phyloP scores from a whole-genome alignment of 2,113 vertebrate species.

The Corythoichthys haematopterus region DNA sequence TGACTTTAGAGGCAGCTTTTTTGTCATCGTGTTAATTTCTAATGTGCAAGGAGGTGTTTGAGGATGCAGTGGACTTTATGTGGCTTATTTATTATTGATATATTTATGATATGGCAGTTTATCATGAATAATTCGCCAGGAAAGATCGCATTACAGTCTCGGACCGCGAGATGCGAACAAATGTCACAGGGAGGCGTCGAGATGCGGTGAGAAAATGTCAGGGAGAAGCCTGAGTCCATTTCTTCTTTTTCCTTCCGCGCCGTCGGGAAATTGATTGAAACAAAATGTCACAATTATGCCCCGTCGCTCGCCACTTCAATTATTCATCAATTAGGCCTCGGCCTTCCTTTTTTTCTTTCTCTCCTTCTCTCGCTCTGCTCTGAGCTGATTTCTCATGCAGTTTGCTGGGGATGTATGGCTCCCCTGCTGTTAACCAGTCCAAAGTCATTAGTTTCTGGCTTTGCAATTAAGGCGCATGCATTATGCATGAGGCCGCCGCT shows the following conservation, averaged over 20 bases:
- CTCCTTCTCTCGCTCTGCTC: slow-evolving; percentile 34
- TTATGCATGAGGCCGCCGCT: slow-evolving; percentile 77
- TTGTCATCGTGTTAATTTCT: no score
- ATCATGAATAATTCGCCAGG: neutral
- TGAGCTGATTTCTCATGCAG: slow-evolving; percentile 78
- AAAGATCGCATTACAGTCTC: neutral
- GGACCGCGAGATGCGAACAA: neutral
- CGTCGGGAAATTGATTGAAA: slow-evolving; percentile 79
- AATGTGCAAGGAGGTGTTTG: no score
- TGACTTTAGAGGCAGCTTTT: no score
- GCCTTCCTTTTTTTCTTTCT: slow-evolving; percentile 68
- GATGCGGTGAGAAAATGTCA: neutral
- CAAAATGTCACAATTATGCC: slow-evolving; percentile 81
- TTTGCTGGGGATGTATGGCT: slow-evolving; percentile 77
- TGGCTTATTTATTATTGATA: no score
- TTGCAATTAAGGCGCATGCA: slow-evolving; percentile 82
- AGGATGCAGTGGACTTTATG: no score
- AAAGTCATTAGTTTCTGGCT: slow-evolving; percentile 83
- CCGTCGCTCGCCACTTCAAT: slow-evolving; percentile 76
- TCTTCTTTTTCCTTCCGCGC: slow-evolving; percentile 34
- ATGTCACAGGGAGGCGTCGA: neutral
- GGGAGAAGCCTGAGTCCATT: neutral
- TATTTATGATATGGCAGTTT: no score
- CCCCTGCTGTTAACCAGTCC: slow-evolving; percentile 82
- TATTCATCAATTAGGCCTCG: slow-evolving; percentile 78